Percentiles rank a stretch among this genome's conserved stretches.
phyloP scores from a whole-genome alignment of 1,140 invertebrate species.

The Parasteatoda tepidariorum region DNA sequence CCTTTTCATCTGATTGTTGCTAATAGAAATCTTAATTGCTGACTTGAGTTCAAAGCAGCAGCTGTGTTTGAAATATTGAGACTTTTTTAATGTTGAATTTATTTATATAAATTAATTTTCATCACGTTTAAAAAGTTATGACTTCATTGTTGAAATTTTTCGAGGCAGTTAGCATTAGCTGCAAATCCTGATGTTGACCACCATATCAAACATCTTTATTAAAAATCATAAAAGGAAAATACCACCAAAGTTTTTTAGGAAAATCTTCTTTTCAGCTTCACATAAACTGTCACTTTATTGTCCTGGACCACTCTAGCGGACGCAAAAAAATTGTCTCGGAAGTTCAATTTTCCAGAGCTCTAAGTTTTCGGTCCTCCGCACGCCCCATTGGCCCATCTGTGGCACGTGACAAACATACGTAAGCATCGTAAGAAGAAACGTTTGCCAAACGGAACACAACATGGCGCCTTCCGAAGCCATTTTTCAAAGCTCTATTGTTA shows the following conservation, averaged over 20 bases:
- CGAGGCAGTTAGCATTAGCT: too few species aligned
- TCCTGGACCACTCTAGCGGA: slow-evolving; percentile 56
- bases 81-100: too few species aligned
- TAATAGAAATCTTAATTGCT: too few species aligned
- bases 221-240: slow-evolving; percentile 39
- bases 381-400: slow-evolving; percentile 54
- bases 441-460: slow-evolving; percentile 52
- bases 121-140: too few species aligned
- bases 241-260: slow-evolving; percentile 15
- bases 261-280: slow-evolving; percentile 8
- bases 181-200: too few species aligned
- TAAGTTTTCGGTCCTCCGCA: slow-evolving; percentile 49
- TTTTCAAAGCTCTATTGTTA: slow-evolving; percentile 50
- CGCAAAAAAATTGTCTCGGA: slow-evolving; percentile 55
- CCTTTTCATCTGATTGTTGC: too few species aligned
- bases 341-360: slow-evolving; percentile 60
- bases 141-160: too few species aligned
- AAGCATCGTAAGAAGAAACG: slow-evolving; percentile 46
- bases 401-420: slow-evolving; percentile 48
- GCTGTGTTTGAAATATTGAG: too few species aligned
- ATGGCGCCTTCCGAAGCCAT: slow-evolving; percentile 38
- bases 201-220: slow-evolving; percentile 40
- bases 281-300: slow-evolving; percentile 60
- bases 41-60: too few species aligned
- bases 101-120: too few species aligned